phyloP scores from a whole-genome alignment of 1,140 invertebrate species.

The Centruroides vittatus region DNA sequence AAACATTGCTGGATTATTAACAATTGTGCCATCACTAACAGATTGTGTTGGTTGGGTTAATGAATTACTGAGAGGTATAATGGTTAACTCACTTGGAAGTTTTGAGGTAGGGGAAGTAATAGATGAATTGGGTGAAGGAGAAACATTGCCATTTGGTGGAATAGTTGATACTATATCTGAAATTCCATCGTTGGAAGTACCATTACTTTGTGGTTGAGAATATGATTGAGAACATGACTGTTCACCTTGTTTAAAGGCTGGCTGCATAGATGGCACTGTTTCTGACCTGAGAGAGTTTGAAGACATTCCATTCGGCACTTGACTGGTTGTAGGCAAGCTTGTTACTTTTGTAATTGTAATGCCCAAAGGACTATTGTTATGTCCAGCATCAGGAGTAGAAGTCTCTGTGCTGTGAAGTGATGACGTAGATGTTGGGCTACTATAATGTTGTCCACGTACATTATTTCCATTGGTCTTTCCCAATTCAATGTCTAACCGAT shows the following conservation, averaged over 20 bases:
- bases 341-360: not conserved
- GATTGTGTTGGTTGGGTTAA: not conserved
- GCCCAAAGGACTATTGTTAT: conserved; percentile 4
- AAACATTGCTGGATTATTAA: not conserved
- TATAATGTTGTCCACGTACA: not conserved
- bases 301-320: conserved; percentile 2
- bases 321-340: not conserved
- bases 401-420: not conserved
- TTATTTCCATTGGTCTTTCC: conserved; percentile 14
- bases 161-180: not conserved
- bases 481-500: conserved; percentile 25
- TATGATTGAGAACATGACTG: not conserved
- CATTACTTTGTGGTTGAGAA: conserved; percentile 12
- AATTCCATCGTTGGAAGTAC: conserved; percentile 11
- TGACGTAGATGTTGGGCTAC: conserved; percentile 2
- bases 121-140: conserved; percentile 13
- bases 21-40: not conserved
- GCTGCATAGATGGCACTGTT: not conserved
- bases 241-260: not conserved
- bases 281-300: conserved; percentile 1
- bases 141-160: conserved; percentile 8
- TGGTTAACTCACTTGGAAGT: conserved; percentile 17
- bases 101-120: conserved; percentile 16
- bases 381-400: not conserved
- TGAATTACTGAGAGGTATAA: conserved; percentile 15